Evolutionary conservation across 2,888 invertebrate species (phyloP).

Genomic region (Lomographa bimaculata): DNA sequence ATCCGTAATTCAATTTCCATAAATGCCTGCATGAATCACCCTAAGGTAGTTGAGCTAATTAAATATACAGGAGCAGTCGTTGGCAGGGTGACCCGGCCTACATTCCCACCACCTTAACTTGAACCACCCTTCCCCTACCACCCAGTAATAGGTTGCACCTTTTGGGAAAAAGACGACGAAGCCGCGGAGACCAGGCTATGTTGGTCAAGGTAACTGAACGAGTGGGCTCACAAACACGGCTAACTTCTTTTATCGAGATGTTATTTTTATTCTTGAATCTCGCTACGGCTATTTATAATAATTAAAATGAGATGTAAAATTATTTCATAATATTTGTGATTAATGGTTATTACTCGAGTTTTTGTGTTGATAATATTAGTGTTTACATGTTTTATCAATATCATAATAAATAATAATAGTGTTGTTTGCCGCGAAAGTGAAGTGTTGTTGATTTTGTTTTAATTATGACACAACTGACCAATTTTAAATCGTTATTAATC

Average conservation of each 20-base stretch:
- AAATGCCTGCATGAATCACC: conserved; percentile 21
- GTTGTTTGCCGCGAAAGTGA: too few relatives aligned
- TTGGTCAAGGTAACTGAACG: conserved; percentile 35
- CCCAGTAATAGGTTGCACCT: conserved; percentile 1
- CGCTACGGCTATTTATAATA: conserved; percentile 28
- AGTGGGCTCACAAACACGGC: conserved; percentile 36
- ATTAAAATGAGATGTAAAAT: neutral
- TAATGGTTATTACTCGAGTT: too few relatives aligned
- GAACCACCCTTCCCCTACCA: conserved; percentile 24
- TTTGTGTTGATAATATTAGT: too few relatives aligned
- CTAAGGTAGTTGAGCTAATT: conserved; percentile 41
- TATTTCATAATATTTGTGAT: too few relatives aligned
- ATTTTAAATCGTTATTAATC: too few relatives aligned
- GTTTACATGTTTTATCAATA: too few relatives aligned
- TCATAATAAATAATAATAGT: too few relatives aligned
- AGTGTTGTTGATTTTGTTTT: too few relatives aligned
- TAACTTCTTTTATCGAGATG: conserved; percentile 22
- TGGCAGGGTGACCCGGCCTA: conserved; percentile 49
- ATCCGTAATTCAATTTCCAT: too few relatives aligned
- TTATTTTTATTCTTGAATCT: conserved; percentile 29
- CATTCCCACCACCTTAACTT: conserved; percentile 36
- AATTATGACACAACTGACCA: too few relatives aligned
- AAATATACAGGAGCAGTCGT: conserved; percentile 35
- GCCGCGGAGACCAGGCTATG: conserved; percentile 26
- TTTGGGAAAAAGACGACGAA: conserved; percentile 1